These are phyloP conservation scores for Fragum sueziense DNA, from an alignment of 2,888 invertebrate genomes.

Conservation along the genomic window DNA sequence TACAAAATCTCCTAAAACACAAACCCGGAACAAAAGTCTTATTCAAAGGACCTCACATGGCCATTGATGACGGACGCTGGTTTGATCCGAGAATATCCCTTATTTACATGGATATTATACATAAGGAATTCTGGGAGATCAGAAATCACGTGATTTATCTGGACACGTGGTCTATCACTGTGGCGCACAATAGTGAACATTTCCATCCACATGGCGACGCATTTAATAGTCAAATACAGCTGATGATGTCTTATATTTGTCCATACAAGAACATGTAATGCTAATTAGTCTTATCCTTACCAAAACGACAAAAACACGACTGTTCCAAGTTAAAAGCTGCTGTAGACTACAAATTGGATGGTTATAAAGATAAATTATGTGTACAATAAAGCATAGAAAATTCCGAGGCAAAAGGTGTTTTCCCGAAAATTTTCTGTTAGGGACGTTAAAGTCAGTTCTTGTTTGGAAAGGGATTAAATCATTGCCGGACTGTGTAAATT, in stretches of 20 bases:
- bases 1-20: conserved; percentile 3
- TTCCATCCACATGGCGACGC: conserved; percentile 30
- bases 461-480: too few relatives aligned
- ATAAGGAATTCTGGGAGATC: conserved; percentile 28
- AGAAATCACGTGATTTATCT: conserved; percentile 42
- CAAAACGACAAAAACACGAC: not conserved
- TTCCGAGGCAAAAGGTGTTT: too few relatives aligned
- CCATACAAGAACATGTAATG: not conserved
- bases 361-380: too few relatives aligned
- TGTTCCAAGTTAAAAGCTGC: not conserved
- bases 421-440: too few relatives aligned
- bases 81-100: conserved; percentile 39
- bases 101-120: conserved; percentile 28
- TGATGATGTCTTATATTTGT: conserved; percentile 46
- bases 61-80: conserved; percentile 29
- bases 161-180: conserved; percentile 39
- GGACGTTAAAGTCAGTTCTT: too few relatives aligned
- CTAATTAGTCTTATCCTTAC: not conserved
- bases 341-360: not conserved
- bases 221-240: conserved; percentile 38
- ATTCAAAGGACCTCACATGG: conserved; percentile 45
- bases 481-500: too few relatives aligned
- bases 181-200: conserved; percentile 31
- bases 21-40: conserved; percentile 44
- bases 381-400: too few relatives aligned